A percentile compares a stretch with the other conserved stretches of the same genome.
Conservation (phyloP, 2,888 invertebrate species). For the Eristalis intricaria region DNA sequence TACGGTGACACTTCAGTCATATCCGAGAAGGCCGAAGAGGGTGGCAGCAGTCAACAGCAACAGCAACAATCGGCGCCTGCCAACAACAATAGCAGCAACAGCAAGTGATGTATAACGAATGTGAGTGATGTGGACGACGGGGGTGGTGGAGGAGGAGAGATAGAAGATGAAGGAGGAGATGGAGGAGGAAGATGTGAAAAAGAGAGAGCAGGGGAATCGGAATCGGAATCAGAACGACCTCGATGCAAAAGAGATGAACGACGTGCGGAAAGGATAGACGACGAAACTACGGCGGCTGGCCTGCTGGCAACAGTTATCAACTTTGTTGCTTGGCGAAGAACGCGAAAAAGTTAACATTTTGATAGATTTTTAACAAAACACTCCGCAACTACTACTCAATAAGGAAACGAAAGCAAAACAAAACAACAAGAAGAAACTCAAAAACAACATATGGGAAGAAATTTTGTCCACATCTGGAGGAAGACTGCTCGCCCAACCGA, state of each 20-base stretch:
- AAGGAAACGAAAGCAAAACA: conserved; percentile 48
- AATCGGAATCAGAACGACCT: conserved; percentile 54
- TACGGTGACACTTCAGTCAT: conserved; percentile 78
- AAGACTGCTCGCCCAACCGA: conserved; percentile 1
- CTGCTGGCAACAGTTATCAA: conserved; percentile 71
- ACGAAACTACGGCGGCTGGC: conserved; percentile 56
- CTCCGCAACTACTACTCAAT: conserved; percentile 42
- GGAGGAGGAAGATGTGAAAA: conserved; percentile 23
- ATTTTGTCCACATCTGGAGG: conserved; percentile 16
- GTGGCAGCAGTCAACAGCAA: conserved; percentile 57
- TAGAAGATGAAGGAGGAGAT: background rate
- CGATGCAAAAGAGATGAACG: conserved; percentile 39
- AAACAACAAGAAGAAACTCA: background rate
- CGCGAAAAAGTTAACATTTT: conserved; percentile 74
- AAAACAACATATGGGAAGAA: conserved; percentile 6
- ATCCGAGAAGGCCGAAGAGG: conserved; percentile 66
- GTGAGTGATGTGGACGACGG: conserved; percentile 57
- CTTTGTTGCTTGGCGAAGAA: conserved; percentile 78
- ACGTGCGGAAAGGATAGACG: conserved; percentile 46
- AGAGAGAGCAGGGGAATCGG: conserved; percentile 33
- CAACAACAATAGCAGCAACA: conserved; percentile 63
- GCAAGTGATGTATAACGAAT: conserved; percentile 61
- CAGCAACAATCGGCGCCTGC: conserved; percentile 33
- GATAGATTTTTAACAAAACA: conserved; percentile 31
- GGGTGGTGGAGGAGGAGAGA: conserved; percentile 24